Evolutionary conservation across 2,888 invertebrate species (phyloP).

Genomic region (Resseliella maxima): DNA sequence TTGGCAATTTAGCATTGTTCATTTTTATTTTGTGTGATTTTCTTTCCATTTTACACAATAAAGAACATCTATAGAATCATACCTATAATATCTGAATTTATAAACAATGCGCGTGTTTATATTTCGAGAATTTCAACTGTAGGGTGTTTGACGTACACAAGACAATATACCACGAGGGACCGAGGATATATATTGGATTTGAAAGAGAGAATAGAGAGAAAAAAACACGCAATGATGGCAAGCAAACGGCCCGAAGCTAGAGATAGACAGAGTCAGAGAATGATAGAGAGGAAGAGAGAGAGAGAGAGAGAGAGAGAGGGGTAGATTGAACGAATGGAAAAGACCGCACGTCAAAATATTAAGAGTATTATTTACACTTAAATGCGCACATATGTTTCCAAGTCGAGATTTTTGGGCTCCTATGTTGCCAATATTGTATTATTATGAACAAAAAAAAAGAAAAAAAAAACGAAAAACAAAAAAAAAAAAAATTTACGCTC

Average conservation of each 20-base stretch:
- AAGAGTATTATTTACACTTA: constrained; percentile 45
- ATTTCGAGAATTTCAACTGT: not conserved
- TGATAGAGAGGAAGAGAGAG: not conserved
- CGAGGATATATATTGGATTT: not conserved
- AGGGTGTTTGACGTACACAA: not conserved
- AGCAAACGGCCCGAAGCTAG: not conserved
- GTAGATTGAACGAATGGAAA: constrained; percentile 5
- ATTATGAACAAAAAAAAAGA: not conserved
- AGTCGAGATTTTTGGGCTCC: constrained; percentile 9
- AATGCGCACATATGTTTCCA: constrained; percentile 52
- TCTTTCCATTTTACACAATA: not conserved
- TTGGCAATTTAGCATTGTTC: constrained; percentile 40
- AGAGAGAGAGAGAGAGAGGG: not conserved
- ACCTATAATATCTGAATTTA: not conserved
- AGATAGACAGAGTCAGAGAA: not conserved
- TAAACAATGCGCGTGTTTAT: not conserved
- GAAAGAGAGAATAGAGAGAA: too few relatives aligned
- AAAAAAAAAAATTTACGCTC: too few relatives aligned
- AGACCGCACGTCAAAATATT: constrained; percentile 48
- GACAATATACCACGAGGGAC: not conserved
- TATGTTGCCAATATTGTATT: not conserved
- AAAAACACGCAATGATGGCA: not conserved
- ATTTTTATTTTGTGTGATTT: constrained; percentile 5
- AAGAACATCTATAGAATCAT: not conserved
- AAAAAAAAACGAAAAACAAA: too few relatives aligned